A percentile compares a stretch with the other conserved stretches of the same genome.
These are phyloP conservation scores for Phalangium opilio DNA, from an alignment of 2,888 invertebrate genomes.

Conservation along the genomic window DNA sequence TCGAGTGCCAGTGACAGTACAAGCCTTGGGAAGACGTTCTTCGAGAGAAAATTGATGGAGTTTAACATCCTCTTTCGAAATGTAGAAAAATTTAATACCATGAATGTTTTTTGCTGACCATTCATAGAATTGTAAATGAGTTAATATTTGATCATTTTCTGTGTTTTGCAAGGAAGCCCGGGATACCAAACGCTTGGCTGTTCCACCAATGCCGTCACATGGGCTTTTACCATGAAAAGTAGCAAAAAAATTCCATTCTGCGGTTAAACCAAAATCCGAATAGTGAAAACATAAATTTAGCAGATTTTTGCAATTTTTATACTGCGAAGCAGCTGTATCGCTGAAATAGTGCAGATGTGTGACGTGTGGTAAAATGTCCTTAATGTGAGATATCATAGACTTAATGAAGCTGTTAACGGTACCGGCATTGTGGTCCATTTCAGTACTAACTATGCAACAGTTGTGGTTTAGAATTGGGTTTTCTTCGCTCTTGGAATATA, in stretches of 20 bases:
- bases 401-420: too few relatives aligned
- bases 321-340: constrained; percentile 21
- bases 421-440: too few relatives aligned
- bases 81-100: not conserved
- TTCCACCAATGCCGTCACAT: constrained; percentile 22
- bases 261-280: constrained; percentile 18
- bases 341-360: constrained; percentile 18
- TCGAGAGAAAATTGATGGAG: too few relatives aligned
- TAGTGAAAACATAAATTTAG: constrained; percentile 18
- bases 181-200: constrained; percentile 13
- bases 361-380: too few relatives aligned
- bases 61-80: not conserved
- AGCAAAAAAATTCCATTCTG: constrained; percentile 21
- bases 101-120: not conserved
- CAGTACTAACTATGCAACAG: too few relatives aligned
- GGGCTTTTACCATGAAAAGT: constrained; percentile 22
- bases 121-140: not conserved
- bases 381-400: too few relatives aligned
- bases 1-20: not conserved
- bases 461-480: too few relatives aligned
- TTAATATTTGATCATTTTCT: not conserved
- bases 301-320: constrained; percentile 22
- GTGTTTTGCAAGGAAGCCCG: constrained; percentile 5
- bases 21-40: not conserved
- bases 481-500: constrained; percentile 2